A percentile compares a stretch with the other conserved stretches of the same genome.
phyloP scores from a whole-genome alignment of 2,113 vertebrate genomes.

The Labrus mixtus region DNA sequence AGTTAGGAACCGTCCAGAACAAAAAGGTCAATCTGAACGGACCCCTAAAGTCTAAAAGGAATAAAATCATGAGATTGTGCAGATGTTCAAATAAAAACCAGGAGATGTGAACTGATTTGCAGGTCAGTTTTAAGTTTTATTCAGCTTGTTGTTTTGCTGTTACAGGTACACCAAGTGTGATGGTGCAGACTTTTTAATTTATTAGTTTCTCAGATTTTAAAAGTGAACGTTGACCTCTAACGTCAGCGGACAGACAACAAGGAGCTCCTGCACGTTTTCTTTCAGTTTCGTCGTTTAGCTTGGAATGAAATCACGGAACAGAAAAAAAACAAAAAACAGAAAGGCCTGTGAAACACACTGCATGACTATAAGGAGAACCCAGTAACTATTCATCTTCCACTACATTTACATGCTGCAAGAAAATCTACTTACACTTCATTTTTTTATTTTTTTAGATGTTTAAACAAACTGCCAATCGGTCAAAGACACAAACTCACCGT shows the following conservation, averaged over 20 bases:
- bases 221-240: conserved; percentile 62
- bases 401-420: conserved; percentile 55
- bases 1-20: too few species aligned
- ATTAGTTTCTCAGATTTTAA: conserved; percentile 67
- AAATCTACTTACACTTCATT: neutral
- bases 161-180: conserved; percentile 66
- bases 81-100: conserved; percentile 31
- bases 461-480: conserved; percentile 16
- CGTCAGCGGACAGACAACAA: conserved; percentile 58
- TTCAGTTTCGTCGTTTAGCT: conserved; percentile 58
- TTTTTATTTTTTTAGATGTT: conserved; percentile 22
- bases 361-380: conserved; percentile 52
- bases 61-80: too few species aligned
- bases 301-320: conserved; percentile 59
- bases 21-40: too few species aligned
- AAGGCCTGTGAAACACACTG: conserved; percentile 47
- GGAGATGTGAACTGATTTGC: conserved; percentile 25
- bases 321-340: conserved; percentile 27
- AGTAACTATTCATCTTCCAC: conserved; percentile 68
- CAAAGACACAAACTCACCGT: conserved; percentile 12
- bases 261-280: conserved; percentile 60
- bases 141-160: conserved; percentile 76
- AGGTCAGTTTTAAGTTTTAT: conserved; percentile 81
- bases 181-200: conserved; percentile 64
- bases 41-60: too few species aligned